These are phyloP conservation scores for Slavum lentiscoides DNA, from an alignment of 2,888 invertebrate genomes.

Conservation along the genomic window DNA sequence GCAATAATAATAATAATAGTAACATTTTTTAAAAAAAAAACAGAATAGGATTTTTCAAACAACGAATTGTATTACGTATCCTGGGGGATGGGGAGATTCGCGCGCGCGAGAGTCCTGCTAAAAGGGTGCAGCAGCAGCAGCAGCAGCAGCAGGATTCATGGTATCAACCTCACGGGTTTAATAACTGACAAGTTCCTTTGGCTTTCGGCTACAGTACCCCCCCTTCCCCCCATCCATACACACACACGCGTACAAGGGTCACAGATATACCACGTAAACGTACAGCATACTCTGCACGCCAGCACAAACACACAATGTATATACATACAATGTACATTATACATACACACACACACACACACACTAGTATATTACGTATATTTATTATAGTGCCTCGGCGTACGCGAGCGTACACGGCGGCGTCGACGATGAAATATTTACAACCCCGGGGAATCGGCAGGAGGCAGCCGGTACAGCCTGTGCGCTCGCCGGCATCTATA, in stretches of 20 bases:
- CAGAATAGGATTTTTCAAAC: constrained; percentile 4
- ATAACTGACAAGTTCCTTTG: constrained; percentile 47
- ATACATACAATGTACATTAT: no score
- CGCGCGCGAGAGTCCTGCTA: neutral
- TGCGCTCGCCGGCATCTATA: constrained; percentile 33
- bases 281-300: neutral
- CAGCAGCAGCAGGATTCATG: neutral
- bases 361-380: neutral
- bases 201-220: constrained; percentile 3
- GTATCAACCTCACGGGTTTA: constrained; percentile 47
- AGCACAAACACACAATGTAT: neutral
- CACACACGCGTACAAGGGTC: neutral
- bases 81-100: constrained; percentile 9
- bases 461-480: constrained; percentile 11
- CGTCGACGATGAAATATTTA: constrained; percentile 50
- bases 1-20: no score
- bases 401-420: constrained; percentile 5
- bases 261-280: neutral
- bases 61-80: constrained; percentile 4
- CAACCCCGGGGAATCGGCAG: constrained; percentile 36
- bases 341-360: neutral
- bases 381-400: neutral
- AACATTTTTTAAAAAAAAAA: no score
- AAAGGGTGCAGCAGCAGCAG: constrained; percentile 30
- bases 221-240: no score